These are phyloP conservation scores for Calcarius lapponicus DNA, from an alignment of 2,797 vertebrate genomes.

Conservation along the genomic window DNA sequence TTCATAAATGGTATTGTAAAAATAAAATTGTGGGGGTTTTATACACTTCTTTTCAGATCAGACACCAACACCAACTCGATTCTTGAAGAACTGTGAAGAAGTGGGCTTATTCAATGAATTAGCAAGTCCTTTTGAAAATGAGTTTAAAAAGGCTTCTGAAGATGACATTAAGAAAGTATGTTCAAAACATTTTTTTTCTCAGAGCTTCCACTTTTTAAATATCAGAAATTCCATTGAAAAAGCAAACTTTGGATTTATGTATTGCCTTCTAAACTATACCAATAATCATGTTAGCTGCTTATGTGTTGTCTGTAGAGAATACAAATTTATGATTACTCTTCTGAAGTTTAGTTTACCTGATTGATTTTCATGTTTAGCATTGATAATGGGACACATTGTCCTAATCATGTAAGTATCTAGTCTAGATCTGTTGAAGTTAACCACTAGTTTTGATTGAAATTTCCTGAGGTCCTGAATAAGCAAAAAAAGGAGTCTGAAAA, in stretches of 20 bases:
- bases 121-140: conserved; percentile 98
- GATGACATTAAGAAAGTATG: conserved; percentile 98
- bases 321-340: neutral
- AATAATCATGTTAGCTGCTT: neutral
- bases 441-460: neutral
- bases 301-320: neutral
- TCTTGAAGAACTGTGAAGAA: conserved; percentile 99
- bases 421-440: neutral
- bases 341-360: neutral
- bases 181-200: neutral
- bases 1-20: neutral
- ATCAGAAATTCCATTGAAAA: neutral
- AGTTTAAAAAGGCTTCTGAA: conserved; percentile 97
- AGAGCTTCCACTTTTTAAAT: neutral
- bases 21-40: conserved; percentile 23
- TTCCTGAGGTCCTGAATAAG: neutral
- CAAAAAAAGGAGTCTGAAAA: neutral
- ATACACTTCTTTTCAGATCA: conserved; percentile 86
- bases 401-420: neutral
- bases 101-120: conserved; percentile 98
- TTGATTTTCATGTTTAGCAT: neutral
- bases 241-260: neutral
- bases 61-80: conserved; percentile 99
- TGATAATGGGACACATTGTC: neutral
- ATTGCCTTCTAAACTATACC: neutral